Evolutionary conservation across 2,113 vertebrate species (phyloP), one percentile per base, ranked within the genome.

Genomic region (Pseudonaja textilis): DNA sequence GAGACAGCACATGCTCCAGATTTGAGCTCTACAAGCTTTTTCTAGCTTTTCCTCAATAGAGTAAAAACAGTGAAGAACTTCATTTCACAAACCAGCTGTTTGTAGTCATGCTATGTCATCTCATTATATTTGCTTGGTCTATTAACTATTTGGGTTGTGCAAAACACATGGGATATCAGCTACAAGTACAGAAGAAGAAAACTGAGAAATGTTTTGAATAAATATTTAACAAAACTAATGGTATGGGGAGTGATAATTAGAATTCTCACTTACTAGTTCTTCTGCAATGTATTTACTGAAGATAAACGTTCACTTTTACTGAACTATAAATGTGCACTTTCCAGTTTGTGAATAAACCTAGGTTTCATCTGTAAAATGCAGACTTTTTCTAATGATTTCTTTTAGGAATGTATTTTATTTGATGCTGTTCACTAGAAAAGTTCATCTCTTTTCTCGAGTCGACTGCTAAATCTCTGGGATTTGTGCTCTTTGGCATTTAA

Each of bases 171-270:
- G 95, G 61, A 93, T 96, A 95, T 39, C 88, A 96, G 91, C 95
- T 93, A 91, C 89, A 89, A 94, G 25, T 96, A 96, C 96, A 0
- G 81, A 64, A 90, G 56, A 91, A 94, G 96, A 86, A 92, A 89
- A 90, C 2, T 92, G 69, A 91, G 95, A 97, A 97, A 96, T 93
- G 54, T 94, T 91, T 95, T 93, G 95, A 95, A 92, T 92, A 95
- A 94, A 94, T 90, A 93, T 74, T 2, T 86, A 89, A 94, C 89
- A 90, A 93, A 92, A 39, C 18, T 90, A 88, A 90, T 47, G 47
- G 89, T n/a, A 64, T 42, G 23, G 89, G 93, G 47, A 90, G 23
- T 52, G 59, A 61, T 95, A 95, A 93, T 56, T 92, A 95, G 88
- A 64, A 91, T 45, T 34, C 86, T 90, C 56, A 94, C 69, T 93